phyloP scores from a whole-genome alignment of 2,888 invertebrate species.

The Drosophila sordidapex region DNA sequence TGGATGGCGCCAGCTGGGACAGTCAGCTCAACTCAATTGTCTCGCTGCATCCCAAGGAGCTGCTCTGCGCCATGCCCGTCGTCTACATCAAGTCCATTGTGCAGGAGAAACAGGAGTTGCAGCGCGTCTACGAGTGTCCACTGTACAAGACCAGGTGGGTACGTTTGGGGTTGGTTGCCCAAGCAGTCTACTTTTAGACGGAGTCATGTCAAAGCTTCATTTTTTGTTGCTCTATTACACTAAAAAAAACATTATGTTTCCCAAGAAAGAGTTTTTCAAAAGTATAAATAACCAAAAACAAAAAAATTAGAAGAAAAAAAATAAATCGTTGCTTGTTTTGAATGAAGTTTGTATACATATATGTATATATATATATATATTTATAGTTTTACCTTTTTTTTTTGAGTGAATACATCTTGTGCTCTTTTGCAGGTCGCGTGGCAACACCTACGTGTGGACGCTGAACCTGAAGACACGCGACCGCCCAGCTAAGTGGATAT shows the following conservation, averaged over 20 bases:
- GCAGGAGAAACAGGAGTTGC: slow-evolving; percentile 94
- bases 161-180: neutral
- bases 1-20: slow-evolving; percentile 99
- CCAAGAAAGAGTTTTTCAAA: neutral
- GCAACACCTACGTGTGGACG: slow-evolving; percentile 97
- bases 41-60: slow-evolving; percentile 95
- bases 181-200: neutral
- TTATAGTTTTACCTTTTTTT: neutral
- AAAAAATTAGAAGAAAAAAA: too few species aligned
- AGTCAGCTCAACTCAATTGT: slow-evolving; percentile 90
- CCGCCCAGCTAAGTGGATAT: slow-evolving; percentile 95
- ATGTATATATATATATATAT: too few species aligned
- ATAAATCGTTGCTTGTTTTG: neutral
- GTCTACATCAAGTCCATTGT: slow-evolving; percentile 95
- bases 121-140: slow-evolving; percentile 96
- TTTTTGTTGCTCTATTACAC: neutral
- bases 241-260: too few species aligned
- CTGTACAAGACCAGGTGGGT: slow-evolving; percentile 94
- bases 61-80: slow-evolving; percentile 96
- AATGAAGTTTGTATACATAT: neutral
- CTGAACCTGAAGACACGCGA: slow-evolving; percentile 96
- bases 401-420: neutral
- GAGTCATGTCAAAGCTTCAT: neutral
- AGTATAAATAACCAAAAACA: too few species aligned
- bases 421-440: slow-evolving; percentile 87